Evolutionary conservation across 64 coral and sea anemone genomes (phyloP), one percentile per base, ranked within the genome.

Genomic region (Montipora cactus): DNA sequence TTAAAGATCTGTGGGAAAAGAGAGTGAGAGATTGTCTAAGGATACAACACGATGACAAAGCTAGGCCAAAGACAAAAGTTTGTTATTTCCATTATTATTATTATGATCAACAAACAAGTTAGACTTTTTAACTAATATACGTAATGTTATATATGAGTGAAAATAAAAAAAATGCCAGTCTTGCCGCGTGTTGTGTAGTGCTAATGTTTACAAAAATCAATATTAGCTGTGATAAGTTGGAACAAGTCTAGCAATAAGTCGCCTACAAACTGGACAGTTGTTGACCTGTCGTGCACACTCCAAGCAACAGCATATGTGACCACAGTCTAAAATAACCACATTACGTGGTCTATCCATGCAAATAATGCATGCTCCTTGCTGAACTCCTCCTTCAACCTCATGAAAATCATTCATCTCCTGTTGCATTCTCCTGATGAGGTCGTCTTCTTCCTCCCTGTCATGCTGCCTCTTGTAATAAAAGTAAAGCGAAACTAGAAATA

Each of bases 311-410:
- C 98, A 99, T 4, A 99, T 94, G 89, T 96, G 95, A 47, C 95
- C 98, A 94, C 98, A 96, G 37, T 96, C 92, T 49, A 99, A 69
- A 76, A 99, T 94, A 75, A 96, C 98, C 20, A 96, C 95, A 94
- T 99, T 94, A 28, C 98, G 85, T 61, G 71, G 98, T 45, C 76
- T 88, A 47, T 96, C 95, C 68, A 99, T 87, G 74, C 98, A 99
- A 89, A 99, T 90, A 49, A 99, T 95, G 92, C 98, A 99, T 20
- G 80, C 15, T 10, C 89, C 92, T 69, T 88, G 95, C 19, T 73
- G 89, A 59, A 83, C 91, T 7, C 18, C 74, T 7, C 14, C 89
- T 53, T 95, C 96, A 2, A 52, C 75, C 4, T 15, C 83, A 19
- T 7, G 70, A 12, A 70, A 3, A 72, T 67, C 13, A 49, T 18